Conservation (phyloP, 2,888 invertebrate species). For the Oxyscelio sp. region DNA sequence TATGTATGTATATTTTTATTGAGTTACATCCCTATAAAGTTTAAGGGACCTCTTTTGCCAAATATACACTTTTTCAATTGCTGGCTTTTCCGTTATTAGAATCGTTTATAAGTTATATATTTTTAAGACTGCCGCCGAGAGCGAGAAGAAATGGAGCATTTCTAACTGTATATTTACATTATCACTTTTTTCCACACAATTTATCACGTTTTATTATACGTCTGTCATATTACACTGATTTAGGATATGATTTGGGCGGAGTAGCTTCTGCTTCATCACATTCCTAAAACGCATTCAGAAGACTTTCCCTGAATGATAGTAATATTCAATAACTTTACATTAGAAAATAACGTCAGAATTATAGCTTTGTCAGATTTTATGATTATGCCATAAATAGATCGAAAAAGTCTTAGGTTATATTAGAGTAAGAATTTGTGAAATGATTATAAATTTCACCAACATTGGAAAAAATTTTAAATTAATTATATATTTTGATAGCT, state of each 20-base stretch:
- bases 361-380: not conserved
- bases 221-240: conserved; percentile 55
- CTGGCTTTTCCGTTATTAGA: conserved; percentile 55
- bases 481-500: too few species aligned
- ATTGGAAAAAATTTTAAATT: too few species aligned
- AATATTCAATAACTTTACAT: conserved; percentile 12
- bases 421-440: too few species aligned
- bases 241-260: conserved; percentile 47
- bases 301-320: not conserved
- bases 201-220: conserved; percentile 61
- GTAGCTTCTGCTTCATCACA: conserved; percentile 48
- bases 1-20: conserved; percentile 38
- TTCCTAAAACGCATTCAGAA: conserved; percentile 34
- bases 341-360: conserved; percentile 13
- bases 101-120: conserved; percentile 62
- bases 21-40: conserved; percentile 47
- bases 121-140: conserved; percentile 37
- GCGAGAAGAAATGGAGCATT: conserved; percentile 42
- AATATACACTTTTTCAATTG: conserved; percentile 61
- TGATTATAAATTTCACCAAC: too few species aligned
- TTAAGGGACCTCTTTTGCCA: conserved; percentile 61
- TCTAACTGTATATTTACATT: conserved; percentile 63
- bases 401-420: conserved; percentile 19
- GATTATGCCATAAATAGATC: not conserved
- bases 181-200: conserved; percentile 66